Evolutionary conservation across 2,888 invertebrate species (phyloP).

Genomic region (Coenonympha arcania): DNA sequence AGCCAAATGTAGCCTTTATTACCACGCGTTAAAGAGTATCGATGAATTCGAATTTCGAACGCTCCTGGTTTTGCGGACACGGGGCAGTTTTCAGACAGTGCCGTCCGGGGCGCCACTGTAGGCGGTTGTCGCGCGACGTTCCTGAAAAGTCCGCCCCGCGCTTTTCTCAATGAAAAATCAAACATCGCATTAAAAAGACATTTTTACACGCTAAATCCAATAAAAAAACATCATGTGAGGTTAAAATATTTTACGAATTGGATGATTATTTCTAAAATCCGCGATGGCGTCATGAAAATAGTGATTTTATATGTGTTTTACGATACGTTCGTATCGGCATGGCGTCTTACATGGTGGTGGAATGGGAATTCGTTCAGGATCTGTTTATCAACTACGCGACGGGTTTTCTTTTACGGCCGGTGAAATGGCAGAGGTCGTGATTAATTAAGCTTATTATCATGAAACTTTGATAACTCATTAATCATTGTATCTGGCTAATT

Average conservation of each 20-base stretch:
- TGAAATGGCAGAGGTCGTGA: neutral
- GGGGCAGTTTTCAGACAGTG: constrained; percentile 63
- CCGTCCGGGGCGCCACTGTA: constrained; percentile 68
- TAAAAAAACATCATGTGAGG: constrained; percentile 6
- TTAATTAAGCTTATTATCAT: neutral
- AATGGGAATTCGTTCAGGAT: constrained; percentile 2
- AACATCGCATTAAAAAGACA: constrained; percentile 17
- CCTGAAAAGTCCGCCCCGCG: constrained; percentile 42
- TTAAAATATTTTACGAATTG: neutral
- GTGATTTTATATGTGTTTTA: constrained; percentile 58
- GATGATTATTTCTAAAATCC: constrained; percentile 40
- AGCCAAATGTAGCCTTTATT: constrained; percentile 15
- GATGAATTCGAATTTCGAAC: neutral
- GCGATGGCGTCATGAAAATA: constrained; percentile 50
- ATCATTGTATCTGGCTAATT: too few relatives aligned
- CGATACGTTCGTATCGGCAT: constrained; percentile 52
- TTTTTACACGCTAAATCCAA: neutral
- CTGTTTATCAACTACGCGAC: constrained; percentile 23
- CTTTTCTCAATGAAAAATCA: constrained; percentile 30
- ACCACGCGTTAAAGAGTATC: constrained; percentile 10
- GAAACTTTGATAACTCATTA: neutral
- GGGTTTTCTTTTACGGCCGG: constrained; percentile 2
- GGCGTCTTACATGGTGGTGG: constrained; percentile 37
- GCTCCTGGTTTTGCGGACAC: constrained; percentile 25
- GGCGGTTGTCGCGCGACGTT: constrained; percentile 64